Evolutionary conservation across 2,888 invertebrate genomes (phyloP).

Genomic region (Antitype chi): DNA sequence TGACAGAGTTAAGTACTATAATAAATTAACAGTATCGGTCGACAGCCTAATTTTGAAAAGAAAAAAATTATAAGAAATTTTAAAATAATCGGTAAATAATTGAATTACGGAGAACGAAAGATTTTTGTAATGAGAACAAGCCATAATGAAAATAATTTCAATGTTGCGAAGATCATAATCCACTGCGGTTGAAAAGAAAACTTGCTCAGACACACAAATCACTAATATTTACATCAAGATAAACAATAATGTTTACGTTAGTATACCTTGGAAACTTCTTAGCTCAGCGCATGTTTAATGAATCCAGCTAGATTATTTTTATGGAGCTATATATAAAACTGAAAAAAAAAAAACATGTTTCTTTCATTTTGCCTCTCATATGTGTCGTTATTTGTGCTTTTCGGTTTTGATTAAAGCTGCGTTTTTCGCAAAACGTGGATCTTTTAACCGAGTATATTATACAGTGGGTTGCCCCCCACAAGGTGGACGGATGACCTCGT

Average conservation of each 20-base stretch:
- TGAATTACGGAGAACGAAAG: not conserved
- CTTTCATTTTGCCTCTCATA: not conserved
- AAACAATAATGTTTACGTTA: conserved; percentile 2
- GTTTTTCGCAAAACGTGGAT: not conserved
- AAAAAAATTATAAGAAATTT: not conserved
- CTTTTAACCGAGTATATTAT: not conserved
- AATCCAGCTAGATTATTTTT: conserved; percentile 20
- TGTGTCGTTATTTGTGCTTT: not conserved
- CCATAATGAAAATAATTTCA: not conserved
- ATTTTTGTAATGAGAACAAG: not conserved
- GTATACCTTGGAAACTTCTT: not conserved
- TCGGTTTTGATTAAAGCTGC: not conserved
- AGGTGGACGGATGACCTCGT: too few species aligned
- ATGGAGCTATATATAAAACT: conserved; percentile 1
- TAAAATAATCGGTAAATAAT: not conserved
- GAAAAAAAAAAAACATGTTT: not conserved
- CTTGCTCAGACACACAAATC: conserved; percentile 20
- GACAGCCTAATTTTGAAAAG: not conserved
- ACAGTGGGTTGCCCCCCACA: too few species aligned
- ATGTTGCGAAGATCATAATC: not conserved
- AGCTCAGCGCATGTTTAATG: conserved; percentile 10
- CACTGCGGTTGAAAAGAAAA: not conserved
- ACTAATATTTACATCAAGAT: conserved; percentile 15
- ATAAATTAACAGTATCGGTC: not conserved
- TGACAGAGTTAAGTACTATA: not conserved